phyloP scores from a whole-genome alignment of 2,113 vertebrate species.

The Oreocharis arfaki region DNA sequence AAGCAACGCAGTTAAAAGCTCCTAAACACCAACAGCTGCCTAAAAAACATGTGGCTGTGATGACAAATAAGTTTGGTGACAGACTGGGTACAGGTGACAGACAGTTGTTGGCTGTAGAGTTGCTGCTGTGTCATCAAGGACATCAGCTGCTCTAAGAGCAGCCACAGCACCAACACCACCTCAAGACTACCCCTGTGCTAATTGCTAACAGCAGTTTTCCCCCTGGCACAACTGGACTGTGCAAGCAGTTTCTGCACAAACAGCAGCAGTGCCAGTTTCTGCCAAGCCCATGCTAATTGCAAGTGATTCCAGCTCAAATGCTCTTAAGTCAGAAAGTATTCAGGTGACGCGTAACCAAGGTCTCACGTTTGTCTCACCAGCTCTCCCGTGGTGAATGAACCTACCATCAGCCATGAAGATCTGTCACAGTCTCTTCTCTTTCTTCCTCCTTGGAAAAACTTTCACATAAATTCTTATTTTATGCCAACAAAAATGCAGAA shows the following conservation, averaged over 20 bases:
- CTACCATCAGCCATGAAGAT: background rate
- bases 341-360: background rate
- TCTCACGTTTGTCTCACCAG: background rate
- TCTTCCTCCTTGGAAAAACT: background rate
- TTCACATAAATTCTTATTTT: background rate
- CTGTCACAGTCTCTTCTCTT: background rate
- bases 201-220: background rate
- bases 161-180: background rate
- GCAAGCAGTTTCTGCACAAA: background rate
- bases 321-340: background rate
- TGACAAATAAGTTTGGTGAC: background rate
- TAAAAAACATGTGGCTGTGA: background rate
- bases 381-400: background rate
- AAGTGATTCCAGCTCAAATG: background rate
- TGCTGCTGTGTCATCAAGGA: background rate
- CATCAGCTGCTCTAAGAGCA: background rate
- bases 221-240: background rate
- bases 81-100: background rate
- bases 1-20: background rate
- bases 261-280: constrained; percentile 37
- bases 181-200: background rate
- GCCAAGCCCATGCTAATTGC: constrained; percentile 41
- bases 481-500: background rate
- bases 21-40: background rate
- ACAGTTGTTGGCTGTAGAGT: background rate